Conservation (phyloP, 2,797 vertebrate genomes). For the Hydrolagus colliei region DNA sequence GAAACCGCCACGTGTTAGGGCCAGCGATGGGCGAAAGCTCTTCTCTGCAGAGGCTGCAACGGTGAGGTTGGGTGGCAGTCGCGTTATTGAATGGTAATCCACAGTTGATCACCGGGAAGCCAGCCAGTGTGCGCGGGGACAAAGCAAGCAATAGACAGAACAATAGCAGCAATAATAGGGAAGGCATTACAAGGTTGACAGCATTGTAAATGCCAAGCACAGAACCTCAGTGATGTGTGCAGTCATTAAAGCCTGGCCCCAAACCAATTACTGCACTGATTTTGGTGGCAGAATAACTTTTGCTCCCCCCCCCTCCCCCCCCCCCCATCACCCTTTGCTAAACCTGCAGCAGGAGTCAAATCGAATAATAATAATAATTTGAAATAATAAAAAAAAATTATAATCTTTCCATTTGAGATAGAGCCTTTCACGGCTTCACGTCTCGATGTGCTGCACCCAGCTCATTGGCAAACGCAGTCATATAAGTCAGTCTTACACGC, state of each 20-base stretch:
- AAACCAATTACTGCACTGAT: background rate
- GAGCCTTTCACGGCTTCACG: no score
- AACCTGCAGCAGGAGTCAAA: conserved; percentile 13
- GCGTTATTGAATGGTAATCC: conserved; percentile 16
- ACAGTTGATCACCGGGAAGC: background rate
- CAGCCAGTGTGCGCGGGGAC: background rate
- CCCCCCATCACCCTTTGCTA: no score
- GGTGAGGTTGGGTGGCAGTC: no score
- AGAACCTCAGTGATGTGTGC: background rate
- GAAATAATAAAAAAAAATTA: no score
- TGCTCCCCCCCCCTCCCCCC: background rate
- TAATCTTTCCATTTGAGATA: no score
- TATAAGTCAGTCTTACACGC: no score
- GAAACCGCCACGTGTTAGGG: no score
- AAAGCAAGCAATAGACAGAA: background rate
- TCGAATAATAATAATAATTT: background rate
- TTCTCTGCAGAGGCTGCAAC: no score
- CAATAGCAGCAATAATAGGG: background rate
- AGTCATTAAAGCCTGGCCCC: conserved; percentile 2
- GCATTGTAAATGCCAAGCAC: background rate
- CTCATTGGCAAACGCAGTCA: no score
- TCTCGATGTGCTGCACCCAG: no score
- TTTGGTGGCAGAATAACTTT: background rate
- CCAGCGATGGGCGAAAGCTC: no score
- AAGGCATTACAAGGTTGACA: background rate